These are phyloP conservation scores for Sphaeridia pumilis DNA, from an alignment of 2,888 invertebrate species.

Conservation along the genomic window DNA sequence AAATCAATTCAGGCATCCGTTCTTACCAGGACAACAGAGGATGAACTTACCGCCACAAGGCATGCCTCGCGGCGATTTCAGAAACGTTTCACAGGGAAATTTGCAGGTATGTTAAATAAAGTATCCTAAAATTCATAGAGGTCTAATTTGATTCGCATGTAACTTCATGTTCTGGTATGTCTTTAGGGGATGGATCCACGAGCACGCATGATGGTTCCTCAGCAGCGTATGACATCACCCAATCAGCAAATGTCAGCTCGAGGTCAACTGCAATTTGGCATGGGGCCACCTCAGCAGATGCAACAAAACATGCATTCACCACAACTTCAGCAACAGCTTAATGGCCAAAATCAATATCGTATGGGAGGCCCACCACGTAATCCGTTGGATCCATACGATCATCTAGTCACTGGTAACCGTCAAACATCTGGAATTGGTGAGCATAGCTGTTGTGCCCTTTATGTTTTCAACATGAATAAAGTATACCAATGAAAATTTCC, in stretches of 20 bases:
- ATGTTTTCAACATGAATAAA: background rate
- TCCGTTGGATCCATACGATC: constrained; percentile 42
- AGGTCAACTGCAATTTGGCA: constrained; percentile 13
- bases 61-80: constrained; percentile 10
- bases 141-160: background rate
- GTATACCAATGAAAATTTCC: background rate
- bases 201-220: constrained; percentile 45
- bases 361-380: constrained; percentile 21
- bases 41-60: no score
- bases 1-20: constrained; percentile 32
- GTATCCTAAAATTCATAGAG: background rate
- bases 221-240: constrained; percentile 34
- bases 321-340: no score
- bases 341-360: constrained; percentile 37
- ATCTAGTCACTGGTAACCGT: no score
- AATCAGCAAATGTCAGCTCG: constrained; percentile 35
- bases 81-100: no score
- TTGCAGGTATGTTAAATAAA: constrained; percentile 20
- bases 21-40: constrained; percentile 28
- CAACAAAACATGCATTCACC: no score
- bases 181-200: constrained; percentile 44
- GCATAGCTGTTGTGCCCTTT: background rate
- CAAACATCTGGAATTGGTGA: constrained; percentile 34
- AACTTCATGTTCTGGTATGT: no score
- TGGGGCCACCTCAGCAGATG: no score